A percentile compares a stretch with the other conserved stretches of the same genome.
Evolutionary conservation across 2,113 vertebrate genomes (phyloP).

Genomic region (Camelus bactrianus): DNA sequence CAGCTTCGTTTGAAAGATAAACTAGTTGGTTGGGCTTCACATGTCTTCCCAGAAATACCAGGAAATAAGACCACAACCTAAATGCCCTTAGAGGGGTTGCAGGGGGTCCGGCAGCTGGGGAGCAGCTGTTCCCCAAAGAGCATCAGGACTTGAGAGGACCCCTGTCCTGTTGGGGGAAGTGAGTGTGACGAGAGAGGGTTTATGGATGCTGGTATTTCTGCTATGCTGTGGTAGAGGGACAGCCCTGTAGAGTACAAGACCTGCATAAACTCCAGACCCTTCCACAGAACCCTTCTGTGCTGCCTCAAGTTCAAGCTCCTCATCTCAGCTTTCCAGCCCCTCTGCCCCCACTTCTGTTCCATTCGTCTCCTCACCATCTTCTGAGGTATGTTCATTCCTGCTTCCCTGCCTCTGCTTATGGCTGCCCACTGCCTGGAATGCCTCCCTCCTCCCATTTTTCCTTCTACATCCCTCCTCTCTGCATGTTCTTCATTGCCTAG

Average conservation of each 20-base stretch:
- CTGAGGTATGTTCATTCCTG: background rate
- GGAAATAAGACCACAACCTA: background rate
- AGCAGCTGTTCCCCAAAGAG: background rate
- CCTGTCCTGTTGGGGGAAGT: background rate
- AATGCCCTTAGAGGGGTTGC: background rate
- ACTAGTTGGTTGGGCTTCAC: background rate
- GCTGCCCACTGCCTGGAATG: background rate
- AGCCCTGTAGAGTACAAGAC: background rate
- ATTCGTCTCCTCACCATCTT: background rate
- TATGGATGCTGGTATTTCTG: background rate
- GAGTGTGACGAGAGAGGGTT: background rate
- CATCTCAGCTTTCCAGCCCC: background rate
- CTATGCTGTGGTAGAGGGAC: background rate
- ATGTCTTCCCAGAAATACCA: slow-evolving; percentile 52
- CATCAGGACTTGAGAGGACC: background rate
- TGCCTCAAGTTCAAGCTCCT: background rate
- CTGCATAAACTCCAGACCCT: background rate
- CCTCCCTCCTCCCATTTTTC: background rate
- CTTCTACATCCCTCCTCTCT: background rate
- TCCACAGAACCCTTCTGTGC: background rate
- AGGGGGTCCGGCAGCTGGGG: background rate
- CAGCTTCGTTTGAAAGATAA: slow-evolving; percentile 47
- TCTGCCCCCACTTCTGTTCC: background rate
- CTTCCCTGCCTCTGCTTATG: background rate
- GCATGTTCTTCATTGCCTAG: background rate